These are phyloP conservation scores for Heliconius hortense DNA, from an alignment of 2,888 invertebrate genomes.

Conservation along the genomic window DNA sequence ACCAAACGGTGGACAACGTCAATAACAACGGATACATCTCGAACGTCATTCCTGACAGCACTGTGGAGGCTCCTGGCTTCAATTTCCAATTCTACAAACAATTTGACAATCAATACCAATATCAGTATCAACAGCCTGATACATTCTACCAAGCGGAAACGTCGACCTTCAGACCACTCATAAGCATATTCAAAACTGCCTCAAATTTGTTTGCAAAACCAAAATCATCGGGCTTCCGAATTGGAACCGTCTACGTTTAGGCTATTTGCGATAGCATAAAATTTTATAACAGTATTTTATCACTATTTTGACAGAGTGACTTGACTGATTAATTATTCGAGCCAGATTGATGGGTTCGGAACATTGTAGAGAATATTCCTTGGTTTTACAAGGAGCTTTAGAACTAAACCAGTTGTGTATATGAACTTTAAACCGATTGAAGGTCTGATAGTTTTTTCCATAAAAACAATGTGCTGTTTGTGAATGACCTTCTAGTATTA, in stretches of 20 bases:
- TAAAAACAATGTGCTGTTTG: constrained; percentile 65
- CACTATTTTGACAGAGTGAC: constrained; percentile 77
- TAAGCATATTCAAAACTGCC: constrained; percentile 75
- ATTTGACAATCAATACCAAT: constrained; percentile 61
- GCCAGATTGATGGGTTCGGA: constrained; percentile 67
- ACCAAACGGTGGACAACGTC: constrained; percentile 65
- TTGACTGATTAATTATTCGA: constrained; percentile 76
- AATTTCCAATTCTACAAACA: constrained; percentile 74
- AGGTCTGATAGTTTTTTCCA: constrained; percentile 65
- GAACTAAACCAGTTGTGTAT: constrained; percentile 52
- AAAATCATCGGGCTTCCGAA: constrained; percentile 68
- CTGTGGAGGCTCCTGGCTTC: constrained; percentile 65
- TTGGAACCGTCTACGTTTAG: constrained; percentile 73
- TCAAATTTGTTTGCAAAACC: constrained; percentile 70
- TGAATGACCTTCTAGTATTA: constrained; percentile 77
- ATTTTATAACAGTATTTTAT: constrained; percentile 67
- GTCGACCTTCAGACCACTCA: constrained; percentile 72
- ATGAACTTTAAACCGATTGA: constrained; percentile 53
- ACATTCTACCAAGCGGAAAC: constrained; percentile 64
- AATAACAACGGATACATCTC: constrained; percentile 75
- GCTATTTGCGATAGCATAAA: constrained; percentile 38
- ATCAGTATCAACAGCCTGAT: constrained; percentile 65
- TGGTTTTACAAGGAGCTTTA: constrained; percentile 79
- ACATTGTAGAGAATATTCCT: constrained; percentile 74
- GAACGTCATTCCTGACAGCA: constrained; percentile 80